Evolutionary conservation across 1,140 invertebrate species (phyloP), one percentile per base, ranked within the genome.

Genomic region (Parapsyche elsis): DNA sequence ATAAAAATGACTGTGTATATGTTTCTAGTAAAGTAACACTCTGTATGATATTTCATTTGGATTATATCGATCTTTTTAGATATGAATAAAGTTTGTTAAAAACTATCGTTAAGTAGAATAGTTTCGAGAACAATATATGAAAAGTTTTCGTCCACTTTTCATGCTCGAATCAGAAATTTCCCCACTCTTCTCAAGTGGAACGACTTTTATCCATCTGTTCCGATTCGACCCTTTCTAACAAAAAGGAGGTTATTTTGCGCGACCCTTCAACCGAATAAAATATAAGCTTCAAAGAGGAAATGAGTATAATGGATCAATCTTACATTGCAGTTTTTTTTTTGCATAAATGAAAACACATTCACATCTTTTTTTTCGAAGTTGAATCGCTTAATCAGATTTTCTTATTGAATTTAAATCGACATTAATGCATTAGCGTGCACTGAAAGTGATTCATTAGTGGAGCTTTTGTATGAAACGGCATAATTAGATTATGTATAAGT

Each of bases 401-500:
- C n/a, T n/a, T n/a, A n/a, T n/a, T n/a, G n/a, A n/a, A n/a, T n/a
- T n/a, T n/a, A n/a, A 61, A 61, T 61, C 1, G 9, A 21, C 16
- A 19, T 61, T 61, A 76, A 76, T 23, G 26, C n/a, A 67, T 64
- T 70, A 64, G 21, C 30, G 61, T 76, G 45, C 38, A 70, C 61
- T 45, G 12, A 38, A 38, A 7, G 30, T 71, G 26, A 45, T 67
- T 82, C 44, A 82, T 82, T 80, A 80, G 75, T 12, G 5, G 46
- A 24, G 53, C 81, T 78, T 77, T 78, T 78, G 61, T 79, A 78
- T 75, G 80, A 82, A 80, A 77, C 75, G 76, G 19, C 45, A 71
- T 82, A 78, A 82, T 82, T 82, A 14, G 59, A 82, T 82, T 82
- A 82, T 82, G 57, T 73, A 59, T 21, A 78, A 82, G 79, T 82